Conservation (phyloP, 1,140 invertebrate genomes). For the Zaprionus kolodkinae region DNA sequence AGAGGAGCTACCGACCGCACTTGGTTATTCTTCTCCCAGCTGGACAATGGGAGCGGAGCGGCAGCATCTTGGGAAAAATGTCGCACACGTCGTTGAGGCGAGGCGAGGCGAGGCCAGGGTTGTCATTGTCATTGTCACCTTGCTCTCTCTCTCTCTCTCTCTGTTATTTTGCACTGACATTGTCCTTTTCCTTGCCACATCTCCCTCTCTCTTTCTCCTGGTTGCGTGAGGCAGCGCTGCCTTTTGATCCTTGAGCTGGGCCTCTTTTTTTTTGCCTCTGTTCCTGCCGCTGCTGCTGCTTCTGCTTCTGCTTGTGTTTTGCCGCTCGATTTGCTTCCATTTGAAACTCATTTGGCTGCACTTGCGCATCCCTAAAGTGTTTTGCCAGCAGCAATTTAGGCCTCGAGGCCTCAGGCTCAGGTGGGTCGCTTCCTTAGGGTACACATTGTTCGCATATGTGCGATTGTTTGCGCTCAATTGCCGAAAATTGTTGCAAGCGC, state of each 20-base stretch:
- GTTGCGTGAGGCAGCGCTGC: constrained; percentile 10
- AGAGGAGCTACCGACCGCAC: neutral
- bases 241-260: constrained; percentile 55
- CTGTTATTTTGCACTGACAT: neutral
- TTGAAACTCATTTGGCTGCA: constrained; percentile 77
- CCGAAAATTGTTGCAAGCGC: constrained; percentile 59
- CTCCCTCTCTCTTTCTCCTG: neutral
- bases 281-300: neutral
- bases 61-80: constrained; percentile 69
- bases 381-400: constrained; percentile 62
- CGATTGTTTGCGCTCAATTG: constrained; percentile 76
- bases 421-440: constrained; percentile 29
- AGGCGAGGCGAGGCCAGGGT: neutral
- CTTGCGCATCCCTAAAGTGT: constrained; percentile 77
- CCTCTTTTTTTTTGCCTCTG: constrained; percentile 27
- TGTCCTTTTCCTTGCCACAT: neutral
- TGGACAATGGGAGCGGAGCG: constrained; percentile 39
- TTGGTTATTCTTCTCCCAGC: neutral
- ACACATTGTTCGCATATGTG: constrained; percentile 32
- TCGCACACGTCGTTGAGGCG: constrained; percentile 50
- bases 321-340: constrained; percentile 73
- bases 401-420: neutral
- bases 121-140: constrained; percentile 67
- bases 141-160: constrained; percentile 19
- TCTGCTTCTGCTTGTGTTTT: constrained; percentile 49